Conservation (phyloP, 2,113 vertebrate genomes). For the Hippotragus niger region DNA sequence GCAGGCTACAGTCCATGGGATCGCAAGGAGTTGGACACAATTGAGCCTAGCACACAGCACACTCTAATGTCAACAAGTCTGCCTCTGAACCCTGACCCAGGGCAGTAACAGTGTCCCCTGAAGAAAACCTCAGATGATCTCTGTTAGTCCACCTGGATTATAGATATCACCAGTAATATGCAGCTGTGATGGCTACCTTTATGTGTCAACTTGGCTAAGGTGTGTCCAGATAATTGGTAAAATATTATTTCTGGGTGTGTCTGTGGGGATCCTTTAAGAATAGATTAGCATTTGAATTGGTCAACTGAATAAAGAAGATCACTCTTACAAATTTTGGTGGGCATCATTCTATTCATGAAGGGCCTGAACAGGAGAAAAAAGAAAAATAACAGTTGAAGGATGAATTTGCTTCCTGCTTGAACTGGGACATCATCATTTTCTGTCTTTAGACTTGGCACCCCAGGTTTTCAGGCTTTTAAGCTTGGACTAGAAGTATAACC, state of each 20-base stretch:
- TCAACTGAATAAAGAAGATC: neutral
- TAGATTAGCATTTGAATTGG: neutral
- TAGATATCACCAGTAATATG: neutral
- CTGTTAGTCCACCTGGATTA: neutral
- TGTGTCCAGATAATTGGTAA: neutral
- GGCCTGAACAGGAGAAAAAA: neutral
- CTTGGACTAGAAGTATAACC: neutral
- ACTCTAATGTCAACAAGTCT: neutral
- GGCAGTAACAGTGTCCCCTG: neutral
- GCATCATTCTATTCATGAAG: neutral
- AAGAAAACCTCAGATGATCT: neutral
- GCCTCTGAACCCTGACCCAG: neutral
- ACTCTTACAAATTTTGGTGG: neutral
- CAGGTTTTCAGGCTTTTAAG: neutral
- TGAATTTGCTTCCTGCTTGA: neutral
- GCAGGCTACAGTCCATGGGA: neutral
- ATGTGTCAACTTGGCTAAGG: neutral
- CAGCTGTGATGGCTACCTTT: neutral
- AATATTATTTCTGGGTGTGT: neutral
- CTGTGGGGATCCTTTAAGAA: neutral
- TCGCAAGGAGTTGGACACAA: accelerated
- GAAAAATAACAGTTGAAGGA: neutral
- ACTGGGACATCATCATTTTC: neutral
- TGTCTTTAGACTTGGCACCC: neutral
- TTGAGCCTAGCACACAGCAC: neutral